phyloP scores from a whole-genome alignment of 2,113 vertebrate genomes.

The Chascanopsetta lugubris region DNA sequence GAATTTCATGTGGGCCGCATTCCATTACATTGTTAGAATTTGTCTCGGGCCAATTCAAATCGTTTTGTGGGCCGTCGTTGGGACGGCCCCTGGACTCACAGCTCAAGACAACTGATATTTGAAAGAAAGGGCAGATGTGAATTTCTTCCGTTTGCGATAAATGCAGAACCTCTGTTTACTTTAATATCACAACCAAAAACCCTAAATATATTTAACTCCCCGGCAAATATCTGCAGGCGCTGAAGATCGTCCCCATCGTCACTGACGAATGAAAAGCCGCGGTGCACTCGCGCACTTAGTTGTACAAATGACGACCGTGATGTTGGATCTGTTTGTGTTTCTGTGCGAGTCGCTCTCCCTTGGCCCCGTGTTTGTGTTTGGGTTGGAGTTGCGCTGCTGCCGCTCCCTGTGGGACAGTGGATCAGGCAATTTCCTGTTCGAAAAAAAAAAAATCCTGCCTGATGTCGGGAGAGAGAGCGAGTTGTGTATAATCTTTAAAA shows the following conservation, averaged over 20 bases:
- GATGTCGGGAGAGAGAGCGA: conserved; percentile 60
- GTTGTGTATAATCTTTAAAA: conserved; percentile 74
- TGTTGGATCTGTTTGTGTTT: conserved; percentile 25
- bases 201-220: too few species aligned
- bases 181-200: too few species aligned
- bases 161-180: too few species aligned
- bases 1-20: too few species aligned
- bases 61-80: too few species aligned
- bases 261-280: not conserved
- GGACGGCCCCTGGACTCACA: too few species aligned
- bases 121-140: too few species aligned
- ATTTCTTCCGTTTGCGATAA: too few species aligned
- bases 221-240: not conserved
- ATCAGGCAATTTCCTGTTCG: conserved; percentile 76
- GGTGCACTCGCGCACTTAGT: not conserved
- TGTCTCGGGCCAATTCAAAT: too few species aligned
- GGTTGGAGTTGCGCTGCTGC: conserved; percentile 62
- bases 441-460: conserved; percentile 58
- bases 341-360: conserved; percentile 37
- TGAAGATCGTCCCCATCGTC: not conserved
- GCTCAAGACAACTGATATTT: too few species aligned
- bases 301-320: conserved; percentile 19
- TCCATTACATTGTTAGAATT: too few species aligned
- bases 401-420: conserved; percentile 70
- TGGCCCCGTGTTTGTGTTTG: conserved; percentile 58